Evolutionary conservation across 2,797 vertebrate genomes (phyloP).

Genomic region (Naso thynnoides): DNA sequence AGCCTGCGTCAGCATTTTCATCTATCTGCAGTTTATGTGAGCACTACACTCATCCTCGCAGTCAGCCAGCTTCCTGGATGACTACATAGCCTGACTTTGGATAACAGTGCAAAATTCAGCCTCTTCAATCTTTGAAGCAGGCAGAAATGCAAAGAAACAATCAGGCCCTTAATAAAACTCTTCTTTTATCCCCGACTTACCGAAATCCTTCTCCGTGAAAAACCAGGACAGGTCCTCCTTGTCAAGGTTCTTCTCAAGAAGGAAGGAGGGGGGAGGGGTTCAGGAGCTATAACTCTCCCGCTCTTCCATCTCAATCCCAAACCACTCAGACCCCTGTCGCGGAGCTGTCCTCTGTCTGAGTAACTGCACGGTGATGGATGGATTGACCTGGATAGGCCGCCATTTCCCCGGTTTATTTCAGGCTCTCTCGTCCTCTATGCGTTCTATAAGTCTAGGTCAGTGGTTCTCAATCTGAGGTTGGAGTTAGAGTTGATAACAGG

Average conservation of each 20-base stretch:
- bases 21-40: neutral
- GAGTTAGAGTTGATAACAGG: slow-evolving; percentile 12
- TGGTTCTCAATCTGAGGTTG: slow-evolving; percentile 47
- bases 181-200: slow-evolving; percentile 28
- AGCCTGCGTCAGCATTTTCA: neutral
- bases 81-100: slow-evolving; percentile 34
- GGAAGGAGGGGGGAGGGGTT: slow-evolving; percentile 41
- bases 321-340: slow-evolving; percentile 85
- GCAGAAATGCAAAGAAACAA: neutral
- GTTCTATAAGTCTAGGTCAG: slow-evolving; percentile 65
- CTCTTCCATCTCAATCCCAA: slow-evolving; percentile 86
- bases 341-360: slow-evolving; percentile 83
- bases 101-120: slow-evolving; percentile 43
- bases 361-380: slow-evolving; percentile 86
- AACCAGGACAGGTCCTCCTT: slow-evolving; percentile 61
- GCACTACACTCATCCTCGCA: neutral
- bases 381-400: slow-evolving; percentile 83
- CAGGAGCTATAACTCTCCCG: slow-evolving; percentile 78
- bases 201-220: slow-evolving; percentile 30
- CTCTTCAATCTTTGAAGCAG: slow-evolving; percentile 39
- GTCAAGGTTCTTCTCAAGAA: slow-evolving; percentile 74
- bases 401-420: slow-evolving; percentile 76
- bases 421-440: slow-evolving; percentile 54
- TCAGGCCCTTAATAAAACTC: neutral
- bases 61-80: slow-evolving; percentile 13